These are phyloP conservation scores for Phasianus colchicus DNA, from an alignment of 2,113 vertebrate genomes.

Conservation along the genomic window DNA sequence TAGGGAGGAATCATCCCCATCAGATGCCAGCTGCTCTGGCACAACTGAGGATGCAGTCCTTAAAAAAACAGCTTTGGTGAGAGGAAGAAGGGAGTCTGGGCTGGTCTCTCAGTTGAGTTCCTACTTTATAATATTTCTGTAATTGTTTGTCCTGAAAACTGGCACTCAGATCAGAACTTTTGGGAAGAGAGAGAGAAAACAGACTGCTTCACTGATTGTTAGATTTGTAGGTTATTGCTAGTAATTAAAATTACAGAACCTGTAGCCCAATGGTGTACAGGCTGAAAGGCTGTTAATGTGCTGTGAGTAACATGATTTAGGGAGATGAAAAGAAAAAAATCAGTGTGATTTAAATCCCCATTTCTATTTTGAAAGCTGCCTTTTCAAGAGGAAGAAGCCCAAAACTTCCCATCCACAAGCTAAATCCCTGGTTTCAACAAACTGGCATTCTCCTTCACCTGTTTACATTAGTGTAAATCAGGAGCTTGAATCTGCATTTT, in stretches of 20 bases:
- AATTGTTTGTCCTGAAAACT: background rate
- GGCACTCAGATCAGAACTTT: background rate
- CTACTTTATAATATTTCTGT: background rate
- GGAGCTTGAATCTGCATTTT: slow-evolving; percentile 42
- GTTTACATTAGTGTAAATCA: slow-evolving; percentile 46
- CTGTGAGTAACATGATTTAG: slow-evolving; percentile 20
- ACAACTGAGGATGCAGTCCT: background rate
- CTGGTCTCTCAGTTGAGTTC: background rate
- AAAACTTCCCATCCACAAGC: slow-evolving; percentile 41
- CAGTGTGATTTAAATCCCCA: slow-evolving; percentile 5
- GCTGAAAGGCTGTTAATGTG: slow-evolving; percentile 15
- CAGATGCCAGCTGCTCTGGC: background rate
- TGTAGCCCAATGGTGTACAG: background rate
- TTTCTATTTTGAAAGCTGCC: slow-evolving; percentile 13
- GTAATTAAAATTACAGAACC: slow-evolving; percentile 22
- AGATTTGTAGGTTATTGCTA: background rate
- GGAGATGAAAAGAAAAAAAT: slow-evolving; percentile 30
- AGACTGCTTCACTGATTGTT: background rate
- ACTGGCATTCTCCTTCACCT: slow-evolving; percentile 42
- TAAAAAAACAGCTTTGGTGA: background rate
- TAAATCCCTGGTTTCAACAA: slow-evolving; percentile 61
- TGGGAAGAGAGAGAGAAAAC: background rate
- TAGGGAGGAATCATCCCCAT: background rate
- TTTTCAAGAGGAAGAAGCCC: slow-evolving; percentile 37
- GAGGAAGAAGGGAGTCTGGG: background rate